Evolutionary conservation across 2,797 vertebrate genomes (phyloP).

Genomic region (Phaenicophaeus curvirostris): DNA sequence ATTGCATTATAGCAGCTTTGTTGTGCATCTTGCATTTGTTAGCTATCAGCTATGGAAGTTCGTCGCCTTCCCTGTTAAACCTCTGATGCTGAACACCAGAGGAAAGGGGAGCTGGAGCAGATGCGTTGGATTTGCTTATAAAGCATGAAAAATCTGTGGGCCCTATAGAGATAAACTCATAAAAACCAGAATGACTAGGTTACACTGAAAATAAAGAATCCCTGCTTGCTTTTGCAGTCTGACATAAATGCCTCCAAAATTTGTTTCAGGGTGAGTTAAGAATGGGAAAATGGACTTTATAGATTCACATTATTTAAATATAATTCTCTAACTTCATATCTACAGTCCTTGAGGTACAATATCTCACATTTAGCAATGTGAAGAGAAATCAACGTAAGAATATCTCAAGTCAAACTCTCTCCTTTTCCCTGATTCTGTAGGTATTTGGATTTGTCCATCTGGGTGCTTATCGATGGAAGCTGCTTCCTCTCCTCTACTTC

Average conservation of each 20-base stretch:
- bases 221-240: not conserved
- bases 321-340: not conserved
- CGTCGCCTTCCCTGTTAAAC: not conserved
- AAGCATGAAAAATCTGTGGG: not conserved
- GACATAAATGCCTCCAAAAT: not conserved
- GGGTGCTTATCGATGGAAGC: accelerated
- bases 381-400: not conserved
- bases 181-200: not conserved
- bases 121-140: accelerated
- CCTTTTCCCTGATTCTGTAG: accelerated
- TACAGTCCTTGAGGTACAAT: not conserved
- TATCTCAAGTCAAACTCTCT: not conserved
- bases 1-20: not conserved
- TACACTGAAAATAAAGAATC: not conserved
- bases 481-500: not conserved
- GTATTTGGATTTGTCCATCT: too few relatives aligned
- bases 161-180: not conserved
- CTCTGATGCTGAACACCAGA: not conserved
- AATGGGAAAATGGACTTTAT: not conserved
- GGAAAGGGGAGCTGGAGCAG: not conserved
- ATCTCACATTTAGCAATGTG: not conserved
- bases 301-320: not conserved
- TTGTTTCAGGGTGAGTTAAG: not conserved
- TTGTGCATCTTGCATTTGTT: too few relatives aligned
- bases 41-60: not conserved